Conservation (phyloP, 2,888 invertebrate genomes). For the Dastarcus helophoroides region DNA sequence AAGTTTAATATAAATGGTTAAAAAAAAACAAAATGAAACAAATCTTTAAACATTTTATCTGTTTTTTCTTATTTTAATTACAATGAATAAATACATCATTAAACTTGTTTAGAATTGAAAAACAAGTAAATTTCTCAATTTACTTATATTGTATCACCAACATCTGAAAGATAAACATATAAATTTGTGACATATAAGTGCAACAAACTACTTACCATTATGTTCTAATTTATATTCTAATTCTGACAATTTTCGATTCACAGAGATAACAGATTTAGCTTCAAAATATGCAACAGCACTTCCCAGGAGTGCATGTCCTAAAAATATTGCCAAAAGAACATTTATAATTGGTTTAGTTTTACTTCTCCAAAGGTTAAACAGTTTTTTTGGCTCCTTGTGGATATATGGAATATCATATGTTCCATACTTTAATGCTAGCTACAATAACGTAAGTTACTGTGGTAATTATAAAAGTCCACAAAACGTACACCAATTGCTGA, state of each 20-base stretch:
- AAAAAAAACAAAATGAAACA: too few species aligned
- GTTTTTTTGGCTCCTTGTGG: slow-evolving; percentile 42
- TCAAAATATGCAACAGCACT: slow-evolving; percentile 51
- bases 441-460: slow-evolving; percentile 34
- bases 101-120: too few species aligned
- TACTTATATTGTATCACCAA: too few species aligned
- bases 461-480: slow-evolving; percentile 3
- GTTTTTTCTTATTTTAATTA: too few species aligned
- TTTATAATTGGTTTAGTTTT: slow-evolving; percentile 44
- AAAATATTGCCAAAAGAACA: slow-evolving; percentile 38
- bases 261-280: slow-evolving; percentile 39
- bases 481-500: slow-evolving; percentile 50
- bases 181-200: too few species aligned
- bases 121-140: too few species aligned
- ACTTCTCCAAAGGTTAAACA: slow-evolving; percentile 42
- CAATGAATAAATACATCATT: too few species aligned
- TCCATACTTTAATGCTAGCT: slow-evolving; percentile 50
- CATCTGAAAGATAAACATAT: too few species aligned
- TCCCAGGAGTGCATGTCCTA: slow-evolving; percentile 43
- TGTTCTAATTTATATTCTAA: slow-evolving; percentile 9
- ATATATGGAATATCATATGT: slow-evolving; percentile 55
- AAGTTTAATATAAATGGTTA: too few species aligned
- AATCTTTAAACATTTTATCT: too few species aligned
- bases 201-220: too few species aligned
- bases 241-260: slow-evolving; percentile 33